These are phyloP conservation scores for Zophobas atratus DNA, from an alignment of 1,140 invertebrate genomes.

Conservation along the genomic window DNA sequence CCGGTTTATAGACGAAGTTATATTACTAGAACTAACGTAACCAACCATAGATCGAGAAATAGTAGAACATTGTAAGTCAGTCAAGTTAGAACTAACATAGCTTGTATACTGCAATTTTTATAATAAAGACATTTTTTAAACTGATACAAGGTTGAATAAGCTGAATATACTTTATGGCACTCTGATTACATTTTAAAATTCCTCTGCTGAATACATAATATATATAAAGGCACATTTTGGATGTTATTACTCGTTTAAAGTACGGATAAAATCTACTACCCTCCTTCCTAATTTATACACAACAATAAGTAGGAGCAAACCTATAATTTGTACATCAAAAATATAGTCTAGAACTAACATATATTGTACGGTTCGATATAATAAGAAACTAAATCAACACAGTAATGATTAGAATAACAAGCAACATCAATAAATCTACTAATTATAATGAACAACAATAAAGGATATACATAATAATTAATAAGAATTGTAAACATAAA, in stretches of 20 bases:
- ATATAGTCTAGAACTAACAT: constrained; percentile 15
- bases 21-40: constrained; percentile 59
- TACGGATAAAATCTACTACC: neutral
- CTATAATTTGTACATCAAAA: constrained; percentile 30
- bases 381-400: no score
- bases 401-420: constrained; percentile 8
- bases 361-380: neutral
- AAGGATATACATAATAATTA: neutral
- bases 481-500: neutral
- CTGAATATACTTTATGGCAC: constrained; percentile 33
- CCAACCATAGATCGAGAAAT: constrained; percentile 41
- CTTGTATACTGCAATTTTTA: constrained; percentile 21
- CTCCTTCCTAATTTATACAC: constrained; percentile 9
- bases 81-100: constrained; percentile 1
- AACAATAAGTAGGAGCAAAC: neutral
- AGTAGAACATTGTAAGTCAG: constrained; percentile 25
- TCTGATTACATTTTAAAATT: constrained; percentile 2
- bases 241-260: neutral
- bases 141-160: neutral
- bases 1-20: constrained; percentile 58
- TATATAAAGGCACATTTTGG: constrained; percentile 25
- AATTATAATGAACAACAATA: constrained; percentile 21
- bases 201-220: constrained; percentile 6
- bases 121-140: constrained; percentile 35
- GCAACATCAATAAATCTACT: constrained; percentile 32